Base-by-base conservation (phyloP, 2,113 vertebrate species). In the Pheucticus melanocephalus region DNA sequence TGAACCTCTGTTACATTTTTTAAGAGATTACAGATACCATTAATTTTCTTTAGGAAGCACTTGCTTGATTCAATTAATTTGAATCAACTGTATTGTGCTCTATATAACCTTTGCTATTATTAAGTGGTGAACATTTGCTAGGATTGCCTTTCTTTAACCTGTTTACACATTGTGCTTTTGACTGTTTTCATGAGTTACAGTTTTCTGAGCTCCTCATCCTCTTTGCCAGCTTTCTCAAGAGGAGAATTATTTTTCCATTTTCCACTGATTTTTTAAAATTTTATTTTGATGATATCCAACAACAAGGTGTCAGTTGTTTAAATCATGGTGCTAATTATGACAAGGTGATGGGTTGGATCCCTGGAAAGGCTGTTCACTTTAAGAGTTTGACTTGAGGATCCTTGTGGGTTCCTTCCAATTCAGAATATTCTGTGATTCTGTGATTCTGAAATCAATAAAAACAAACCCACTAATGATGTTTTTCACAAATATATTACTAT, bases 341-440 rank as follows among this genome's bases (percentile, higher is more conserved):
- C 63, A 51, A 44, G 31, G 17, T 37, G 5, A 21, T 0, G 0
- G 13, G 25, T 27, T 50, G 44, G 37, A 33, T 31, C 31, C 11
- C 33, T 60, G 9, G 17, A 33, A 51, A 51, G 33, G 11, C 8
- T 0, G 0, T 33, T 44, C 9, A 28, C 33, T 37, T 51, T 18
- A 12, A 18, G 25, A 22, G 25, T 4, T 59, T 9, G 21, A 51
- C 5, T 59, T 31, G 7, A 42, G 59, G 20, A 27, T 44, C 9
- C 25, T 37, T 51, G 17, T 68, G 9, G 21, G 7, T 59, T 9
- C 13, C 21, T 86, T 86, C 9, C 17, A 33, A 44, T 24, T 68
- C 17, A 51, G 44, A 59, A 37, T 51, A 50, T 66, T 45, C 18
- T 27, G 15, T 72, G 28, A 40, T 61, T 45, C 21, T 54, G 20